These are phyloP conservation scores for Hypothenemus hampei DNA, from an alignment of 1,140 invertebrate genomes.

Conservation along the genomic window DNA sequence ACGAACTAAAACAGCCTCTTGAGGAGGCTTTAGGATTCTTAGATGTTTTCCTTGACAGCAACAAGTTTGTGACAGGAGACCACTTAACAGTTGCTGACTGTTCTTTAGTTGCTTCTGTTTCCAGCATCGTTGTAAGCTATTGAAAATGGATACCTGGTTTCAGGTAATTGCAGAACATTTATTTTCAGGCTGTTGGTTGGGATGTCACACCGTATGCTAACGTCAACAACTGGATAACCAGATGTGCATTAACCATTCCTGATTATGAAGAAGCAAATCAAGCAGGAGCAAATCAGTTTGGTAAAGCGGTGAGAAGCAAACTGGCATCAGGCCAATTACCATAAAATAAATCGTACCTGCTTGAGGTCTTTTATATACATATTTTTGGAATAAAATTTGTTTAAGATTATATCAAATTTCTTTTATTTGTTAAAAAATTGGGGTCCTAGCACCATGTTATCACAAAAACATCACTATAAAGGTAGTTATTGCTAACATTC, in stretches of 20 bases:
- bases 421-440: background rate
- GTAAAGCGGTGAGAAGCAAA: slow-evolving; percentile 51
- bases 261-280: slow-evolving; percentile 50
- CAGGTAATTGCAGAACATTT: background rate
- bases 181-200: slow-evolving; percentile 58
- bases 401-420: background rate
- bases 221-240: slow-evolving; percentile 58
- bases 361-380: background rate
- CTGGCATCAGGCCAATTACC: slow-evolving; percentile 45
- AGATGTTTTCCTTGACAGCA: slow-evolving; percentile 52
- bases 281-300: slow-evolving; percentile 51
- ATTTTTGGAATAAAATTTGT: too few species aligned
- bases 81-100: slow-evolving; percentile 62
- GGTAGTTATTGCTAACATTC: too few species aligned
- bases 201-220: slow-evolving; percentile 61
- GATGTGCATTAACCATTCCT: slow-evolving; percentile 50
- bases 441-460: slow-evolving; percentile 5
- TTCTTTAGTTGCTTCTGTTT: slow-evolving; percentile 51
- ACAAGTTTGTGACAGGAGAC: slow-evolving; percentile 56
- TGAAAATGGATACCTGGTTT: background rate
- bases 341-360: slow-evolving; percentile 1
- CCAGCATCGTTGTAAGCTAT: slow-evolving; percentile 52
- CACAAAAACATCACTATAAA: too few species aligned
- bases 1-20: slow-evolving; percentile 53
- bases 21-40: slow-evolving; percentile 55